phyloP scores from a whole-genome alignment of 2,113 vertebrate genomes.

The Sitta europaea region DNA sequence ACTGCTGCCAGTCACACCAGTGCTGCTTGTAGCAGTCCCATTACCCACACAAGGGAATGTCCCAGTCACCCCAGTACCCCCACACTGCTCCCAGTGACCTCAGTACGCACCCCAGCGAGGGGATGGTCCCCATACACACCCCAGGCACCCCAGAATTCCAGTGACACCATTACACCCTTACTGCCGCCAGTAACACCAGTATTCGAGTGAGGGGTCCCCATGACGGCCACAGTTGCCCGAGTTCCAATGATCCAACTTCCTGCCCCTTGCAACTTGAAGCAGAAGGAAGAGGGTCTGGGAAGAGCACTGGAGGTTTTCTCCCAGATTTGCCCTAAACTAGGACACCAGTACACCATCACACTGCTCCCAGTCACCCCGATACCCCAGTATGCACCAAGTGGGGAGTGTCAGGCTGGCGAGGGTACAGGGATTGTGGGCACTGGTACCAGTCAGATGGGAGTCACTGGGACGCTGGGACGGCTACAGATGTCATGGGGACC shows the following conservation, averaged over 20 bases:
- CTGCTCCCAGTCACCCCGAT: not conserved
- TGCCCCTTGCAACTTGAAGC: too few species aligned
- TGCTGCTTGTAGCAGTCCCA: not conserved
- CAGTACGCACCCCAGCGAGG: not conserved
- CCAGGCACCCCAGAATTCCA: not conserved
- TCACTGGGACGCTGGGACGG: not conserved
- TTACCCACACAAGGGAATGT: not conserved
- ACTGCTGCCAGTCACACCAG: too few species aligned
- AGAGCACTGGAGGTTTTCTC: too few species aligned
- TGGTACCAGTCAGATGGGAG: not conserved
- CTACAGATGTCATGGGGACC: not conserved
- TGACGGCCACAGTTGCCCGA: accelerated
- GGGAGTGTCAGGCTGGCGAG: not conserved
- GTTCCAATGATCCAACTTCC: not conserved
- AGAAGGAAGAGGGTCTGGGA: too few species aligned
- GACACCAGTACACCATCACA: not conserved
- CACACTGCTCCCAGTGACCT: not conserved
- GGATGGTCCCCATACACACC: not conserved
- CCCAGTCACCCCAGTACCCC: not conserved
- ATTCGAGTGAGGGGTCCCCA: too few species aligned
- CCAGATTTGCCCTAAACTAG: too few species aligned
- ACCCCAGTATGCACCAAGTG: too few species aligned
- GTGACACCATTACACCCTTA: not conserved
- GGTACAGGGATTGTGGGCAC: not conserved
- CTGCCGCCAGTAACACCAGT: not conserved